These are phyloP conservation scores for Drosophila santomea DNA, from an alignment of 1,140 invertebrate species.

Conservation along the genomic window DNA sequence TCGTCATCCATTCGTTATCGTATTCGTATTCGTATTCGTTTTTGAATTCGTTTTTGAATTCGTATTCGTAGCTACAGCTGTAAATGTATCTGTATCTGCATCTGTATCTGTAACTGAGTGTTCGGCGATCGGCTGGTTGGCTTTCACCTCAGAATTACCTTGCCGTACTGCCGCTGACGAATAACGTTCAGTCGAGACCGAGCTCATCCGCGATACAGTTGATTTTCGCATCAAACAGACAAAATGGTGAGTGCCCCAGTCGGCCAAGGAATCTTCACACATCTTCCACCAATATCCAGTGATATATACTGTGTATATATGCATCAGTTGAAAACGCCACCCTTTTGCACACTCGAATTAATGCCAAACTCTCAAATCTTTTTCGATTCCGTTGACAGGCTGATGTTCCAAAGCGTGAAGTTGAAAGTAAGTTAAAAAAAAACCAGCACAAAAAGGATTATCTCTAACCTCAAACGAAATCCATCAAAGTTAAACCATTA, in stretches of 20 bases:
- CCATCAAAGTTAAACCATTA: constrained; percentile 20
- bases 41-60: neutral
- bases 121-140: constrained; percentile 39
- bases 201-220: constrained; percentile 85
- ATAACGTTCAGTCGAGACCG: constrained; percentile 85
- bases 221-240: constrained; percentile 83
- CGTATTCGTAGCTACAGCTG: neutral
- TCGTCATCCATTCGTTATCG: constrained; percentile 37
- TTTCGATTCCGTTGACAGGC: constrained; percentile 68
- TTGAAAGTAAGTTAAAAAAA: constrained; percentile 84
- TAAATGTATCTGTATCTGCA: neutral
- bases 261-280: constrained; percentile 28
- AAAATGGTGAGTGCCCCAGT: constrained; percentile 81
- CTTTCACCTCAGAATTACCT: constrained; percentile 84
- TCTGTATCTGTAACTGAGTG: constrained; percentile 28
- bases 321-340: constrained; percentile 3
- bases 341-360: constrained; percentile 14
- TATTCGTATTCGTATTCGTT: neutral
- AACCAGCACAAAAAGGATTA: constrained; percentile 60
- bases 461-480: constrained; percentile 73
- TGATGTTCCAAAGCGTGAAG: constrained; percentile 84
- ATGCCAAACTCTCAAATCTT: constrained; percentile 50
- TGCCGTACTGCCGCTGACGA: constrained; percentile 80
- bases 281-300: constrained; percentile 25
- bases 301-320: constrained; percentile 10